These are phyloP conservation scores for Scleropages formosus DNA, from an alignment of 2,797 vertebrate species.

Conservation along the genomic window DNA sequence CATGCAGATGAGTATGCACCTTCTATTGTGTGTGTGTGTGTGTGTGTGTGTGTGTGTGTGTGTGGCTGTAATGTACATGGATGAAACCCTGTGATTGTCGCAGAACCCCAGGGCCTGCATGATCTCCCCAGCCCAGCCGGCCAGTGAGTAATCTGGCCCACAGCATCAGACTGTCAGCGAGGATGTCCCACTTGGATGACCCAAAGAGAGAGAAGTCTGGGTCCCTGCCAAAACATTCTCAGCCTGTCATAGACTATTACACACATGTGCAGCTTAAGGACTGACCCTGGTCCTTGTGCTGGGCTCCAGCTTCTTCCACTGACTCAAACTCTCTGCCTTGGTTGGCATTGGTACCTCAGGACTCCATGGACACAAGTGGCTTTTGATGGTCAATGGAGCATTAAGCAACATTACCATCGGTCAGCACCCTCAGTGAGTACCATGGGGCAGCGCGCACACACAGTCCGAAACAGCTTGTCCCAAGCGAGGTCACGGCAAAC, in stretches of 20 bases:
- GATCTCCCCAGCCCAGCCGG: background rate
- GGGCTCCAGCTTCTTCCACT: no score
- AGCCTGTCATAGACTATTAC: background rate
- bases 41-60: background rate
- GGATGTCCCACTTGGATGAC: no score
- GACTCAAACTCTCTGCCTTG: background rate
- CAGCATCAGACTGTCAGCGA: no score
- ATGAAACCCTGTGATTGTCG: background rate
- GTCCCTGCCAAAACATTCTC: background rate
- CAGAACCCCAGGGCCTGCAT: background rate
- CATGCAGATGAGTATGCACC: background rate
- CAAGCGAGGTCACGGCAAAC: no score
- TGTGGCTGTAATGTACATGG: background rate
- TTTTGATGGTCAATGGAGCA: no score
- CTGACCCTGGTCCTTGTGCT: background rate
- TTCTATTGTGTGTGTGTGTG: background rate
- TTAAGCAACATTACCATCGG: no score
- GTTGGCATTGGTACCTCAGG: constrained; percentile 22
- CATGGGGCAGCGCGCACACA: no score
- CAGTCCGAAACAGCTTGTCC: no score
- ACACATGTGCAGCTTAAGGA: background rate
- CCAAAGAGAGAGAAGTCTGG: background rate
- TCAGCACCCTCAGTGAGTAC: no score
- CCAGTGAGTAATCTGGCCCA: background rate
- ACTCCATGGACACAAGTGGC: background rate